Evolutionary conservation across 2,113 vertebrate genomes (phyloP).

Genomic region (Periophthalmodon schlosseri): DNA sequence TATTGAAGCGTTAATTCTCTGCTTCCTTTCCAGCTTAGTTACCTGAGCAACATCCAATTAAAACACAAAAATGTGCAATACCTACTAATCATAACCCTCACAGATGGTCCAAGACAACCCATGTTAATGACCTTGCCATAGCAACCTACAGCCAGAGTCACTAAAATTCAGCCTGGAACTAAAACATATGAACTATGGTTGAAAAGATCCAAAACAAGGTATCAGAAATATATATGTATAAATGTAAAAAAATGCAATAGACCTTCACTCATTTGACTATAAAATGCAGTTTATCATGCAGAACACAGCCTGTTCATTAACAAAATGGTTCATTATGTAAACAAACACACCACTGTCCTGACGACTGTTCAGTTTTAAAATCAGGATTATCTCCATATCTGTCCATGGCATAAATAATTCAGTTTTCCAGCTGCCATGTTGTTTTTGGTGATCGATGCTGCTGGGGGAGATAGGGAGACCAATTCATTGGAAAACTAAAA

Average conservation of each 20-base stretch:
- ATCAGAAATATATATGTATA: too few relatives aligned
- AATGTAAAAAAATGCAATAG: too few relatives aligned
- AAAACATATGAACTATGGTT: not conserved
- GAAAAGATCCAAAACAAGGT: not conserved
- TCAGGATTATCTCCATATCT: not conserved
- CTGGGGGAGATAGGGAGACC: too few relatives aligned
- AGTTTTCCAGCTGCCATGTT: conserved; percentile 1
- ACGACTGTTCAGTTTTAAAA: too few relatives aligned
- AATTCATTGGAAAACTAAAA: not conserved
- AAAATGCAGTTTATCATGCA: not conserved
- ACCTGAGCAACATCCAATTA: not conserved
- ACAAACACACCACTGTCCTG: too few relatives aligned
- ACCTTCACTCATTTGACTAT: not conserved
- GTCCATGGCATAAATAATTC: not conserved
- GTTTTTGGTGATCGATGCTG: not conserved
- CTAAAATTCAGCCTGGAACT: not conserved
- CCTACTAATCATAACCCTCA: not conserved
- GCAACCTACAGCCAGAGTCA: not conserved
- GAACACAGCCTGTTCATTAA: not conserved
- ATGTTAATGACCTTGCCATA: not conserved
- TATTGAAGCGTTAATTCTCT: too few relatives aligned
- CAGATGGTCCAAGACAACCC: not conserved
- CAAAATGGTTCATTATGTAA: not conserved
- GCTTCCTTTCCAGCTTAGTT: not conserved
- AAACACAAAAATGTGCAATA: not conserved